Conservation (phyloP, 2,888 invertebrate species). For the Watsonalla cultraria region DNA sequence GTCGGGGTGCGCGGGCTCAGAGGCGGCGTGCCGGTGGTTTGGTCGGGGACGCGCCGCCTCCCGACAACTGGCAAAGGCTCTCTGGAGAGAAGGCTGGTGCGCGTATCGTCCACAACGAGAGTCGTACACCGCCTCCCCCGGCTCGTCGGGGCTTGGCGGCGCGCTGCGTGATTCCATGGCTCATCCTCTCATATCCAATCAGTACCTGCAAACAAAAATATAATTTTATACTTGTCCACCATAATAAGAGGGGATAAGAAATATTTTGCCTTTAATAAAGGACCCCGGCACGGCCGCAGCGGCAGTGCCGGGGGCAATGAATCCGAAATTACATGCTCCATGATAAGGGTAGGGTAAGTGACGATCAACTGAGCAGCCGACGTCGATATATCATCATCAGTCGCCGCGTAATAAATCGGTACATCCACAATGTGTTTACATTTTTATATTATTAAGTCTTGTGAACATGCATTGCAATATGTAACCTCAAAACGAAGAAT, state of each 20-base stretch:
- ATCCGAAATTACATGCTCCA: conserved; percentile 69
- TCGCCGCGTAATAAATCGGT: conserved; percentile 68
- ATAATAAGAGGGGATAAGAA: conserved; percentile 20
- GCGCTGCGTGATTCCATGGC: conserved; percentile 78
- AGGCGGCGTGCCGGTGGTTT: conserved; percentile 64
- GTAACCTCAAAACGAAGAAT: background rate
- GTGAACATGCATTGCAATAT: conserved; percentile 3
- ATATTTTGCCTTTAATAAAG: conserved; percentile 50
- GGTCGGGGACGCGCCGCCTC: conserved; percentile 61
- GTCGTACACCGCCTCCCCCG: conserved; percentile 83
- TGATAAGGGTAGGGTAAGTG: conserved; percentile 76
- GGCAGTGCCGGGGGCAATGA: conserved; percentile 66
- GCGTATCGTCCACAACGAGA: conserved; percentile 86
- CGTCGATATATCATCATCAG: conserved; percentile 77
- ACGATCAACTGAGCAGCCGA: conserved; percentile 72
- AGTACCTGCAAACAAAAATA: conserved; percentile 54
- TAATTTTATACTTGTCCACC: conserved; percentile 11
- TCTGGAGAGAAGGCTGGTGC: conserved; percentile 72
- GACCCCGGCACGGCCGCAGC: conserved; percentile 33
- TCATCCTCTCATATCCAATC: conserved; percentile 70
- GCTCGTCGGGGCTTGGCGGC: conserved; percentile 78
- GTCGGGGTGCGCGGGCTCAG: conserved; percentile 69
- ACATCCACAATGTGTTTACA: conserved; percentile 57
- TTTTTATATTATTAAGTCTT: conserved; percentile 35
- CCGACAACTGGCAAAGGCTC: conserved; percentile 69